Conservation (phyloP, 1,140 invertebrate genomes). For the Calliopsis andreniformis region DNA sequence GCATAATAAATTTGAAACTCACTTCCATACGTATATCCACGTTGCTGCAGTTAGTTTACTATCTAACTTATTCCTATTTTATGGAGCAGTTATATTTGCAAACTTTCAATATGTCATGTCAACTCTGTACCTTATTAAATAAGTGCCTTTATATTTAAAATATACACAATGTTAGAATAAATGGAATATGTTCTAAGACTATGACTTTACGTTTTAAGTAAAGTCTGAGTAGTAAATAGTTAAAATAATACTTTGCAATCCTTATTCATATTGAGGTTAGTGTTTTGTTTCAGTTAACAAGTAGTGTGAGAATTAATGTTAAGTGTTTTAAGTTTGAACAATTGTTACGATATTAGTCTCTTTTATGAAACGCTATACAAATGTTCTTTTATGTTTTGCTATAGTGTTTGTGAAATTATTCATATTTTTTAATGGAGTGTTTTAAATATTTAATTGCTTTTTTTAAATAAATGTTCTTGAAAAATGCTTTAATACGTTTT, state of each 20-base stretch:
- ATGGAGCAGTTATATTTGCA: conserved; percentile 27
- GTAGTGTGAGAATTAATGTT: neutral
- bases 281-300: conserved; percentile 28
- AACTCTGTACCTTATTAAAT: conserved; percentile 9
- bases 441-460: neutral
- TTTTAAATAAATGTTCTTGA: too few relatives aligned
- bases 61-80: conserved; percentile 16
- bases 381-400: neutral
- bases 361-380: neutral
- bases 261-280: conserved; percentile 39
- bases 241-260: neutral
- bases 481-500: too few relatives aligned
- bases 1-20: neutral
- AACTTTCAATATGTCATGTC: conserved; percentile 53
- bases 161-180: neutral
- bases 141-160: neutral
- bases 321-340: neutral
- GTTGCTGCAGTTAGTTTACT: neutral
- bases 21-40: neutral
- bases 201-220: neutral
- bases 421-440: neutral
- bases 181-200: too few relatives aligned
- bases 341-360: neutral
- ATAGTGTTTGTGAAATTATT: neutral
- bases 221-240: neutral